Evolutionary conservation across 2,888 invertebrate genomes (phyloP).

Genomic region (Drosophila greeni): DNA sequence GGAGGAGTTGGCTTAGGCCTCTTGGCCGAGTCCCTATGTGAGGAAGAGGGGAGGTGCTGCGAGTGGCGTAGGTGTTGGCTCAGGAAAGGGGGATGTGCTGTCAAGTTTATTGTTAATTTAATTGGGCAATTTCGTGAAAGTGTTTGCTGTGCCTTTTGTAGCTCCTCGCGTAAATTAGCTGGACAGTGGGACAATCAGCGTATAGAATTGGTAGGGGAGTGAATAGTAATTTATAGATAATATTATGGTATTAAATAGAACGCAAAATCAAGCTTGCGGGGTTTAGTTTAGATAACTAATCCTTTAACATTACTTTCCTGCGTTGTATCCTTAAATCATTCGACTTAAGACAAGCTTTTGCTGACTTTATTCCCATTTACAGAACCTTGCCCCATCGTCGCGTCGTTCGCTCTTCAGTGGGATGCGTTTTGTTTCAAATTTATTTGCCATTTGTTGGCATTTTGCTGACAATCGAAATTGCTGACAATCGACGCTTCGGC

Average conservation of each 20-base stretch:
- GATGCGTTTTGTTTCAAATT: slow-evolving; percentile 23
- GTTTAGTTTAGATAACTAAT: too few species aligned
- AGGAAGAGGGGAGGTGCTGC: slow-evolving; percentile 9
- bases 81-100: slow-evolving; percentile 44
- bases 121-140: slow-evolving; percentile 71
- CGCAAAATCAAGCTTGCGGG: too few species aligned
- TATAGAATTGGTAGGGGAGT: neutral
- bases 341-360: neutral
- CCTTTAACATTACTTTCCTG: too few species aligned
- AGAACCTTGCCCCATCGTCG: slow-evolving; percentile 30
- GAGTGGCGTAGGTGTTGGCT: slow-evolving; percentile 19
- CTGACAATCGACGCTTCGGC: slow-evolving; percentile 5
- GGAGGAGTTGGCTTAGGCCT: slow-evolving; percentile 33
- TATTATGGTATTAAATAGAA: neutral
- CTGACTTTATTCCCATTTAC: neutral
- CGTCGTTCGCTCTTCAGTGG: slow-evolving; percentile 12
- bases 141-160: slow-evolving; percentile 53
- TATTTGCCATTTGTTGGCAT: slow-evolving; percentile 26
- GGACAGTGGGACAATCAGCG: slow-evolving; percentile 41
- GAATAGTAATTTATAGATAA: neutral
- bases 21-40: slow-evolving; percentile 39
- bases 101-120: slow-evolving; percentile 72
- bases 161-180: slow-evolving; percentile 42
- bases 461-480: slow-evolving; percentile 31
- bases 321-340: neutral